These are phyloP conservation scores for Meteorus cinctellus DNA, from an alignment of 2,888 invertebrate species.

Conservation along the genomic window DNA sequence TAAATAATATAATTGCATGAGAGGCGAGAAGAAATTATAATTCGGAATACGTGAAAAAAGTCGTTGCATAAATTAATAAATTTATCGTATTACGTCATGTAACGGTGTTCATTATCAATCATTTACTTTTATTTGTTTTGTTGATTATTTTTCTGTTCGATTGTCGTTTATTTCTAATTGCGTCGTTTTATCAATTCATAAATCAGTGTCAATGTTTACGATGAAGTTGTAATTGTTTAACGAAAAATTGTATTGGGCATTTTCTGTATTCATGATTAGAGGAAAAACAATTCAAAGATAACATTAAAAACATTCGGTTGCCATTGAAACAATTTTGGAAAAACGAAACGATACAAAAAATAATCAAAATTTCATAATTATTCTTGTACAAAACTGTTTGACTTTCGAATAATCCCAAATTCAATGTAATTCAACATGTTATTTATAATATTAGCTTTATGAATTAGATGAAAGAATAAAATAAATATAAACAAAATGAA, in stretches of 20 bases:
- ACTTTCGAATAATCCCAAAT: slow-evolving; percentile 56
- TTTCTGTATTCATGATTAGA: too few species aligned
- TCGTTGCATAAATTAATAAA: neutral
- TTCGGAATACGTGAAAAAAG: neutral
- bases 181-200: neutral
- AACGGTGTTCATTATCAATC: neutral
- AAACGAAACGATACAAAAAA: neutral
- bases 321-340: neutral
- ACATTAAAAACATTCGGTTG: too few species aligned
- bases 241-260: too few species aligned
- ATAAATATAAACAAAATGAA: slow-evolving; percentile 13
- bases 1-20: neutral
- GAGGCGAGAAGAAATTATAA: neutral
- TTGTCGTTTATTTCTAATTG: neutral
- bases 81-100: neutral
- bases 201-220: neutral
- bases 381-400: slow-evolving; percentile 54
- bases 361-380: slow-evolving; percentile 31
- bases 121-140: neutral
- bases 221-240: neutral
- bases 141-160: neutral
- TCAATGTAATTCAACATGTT: slow-evolving; percentile 57
- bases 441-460: slow-evolving; percentile 56
- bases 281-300: too few species aligned
- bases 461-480: slow-evolving; percentile 47